Base-by-base conservation (phyloP, 2,797 vertebrate genomes). In the Ficedula albicollis region DNA sequence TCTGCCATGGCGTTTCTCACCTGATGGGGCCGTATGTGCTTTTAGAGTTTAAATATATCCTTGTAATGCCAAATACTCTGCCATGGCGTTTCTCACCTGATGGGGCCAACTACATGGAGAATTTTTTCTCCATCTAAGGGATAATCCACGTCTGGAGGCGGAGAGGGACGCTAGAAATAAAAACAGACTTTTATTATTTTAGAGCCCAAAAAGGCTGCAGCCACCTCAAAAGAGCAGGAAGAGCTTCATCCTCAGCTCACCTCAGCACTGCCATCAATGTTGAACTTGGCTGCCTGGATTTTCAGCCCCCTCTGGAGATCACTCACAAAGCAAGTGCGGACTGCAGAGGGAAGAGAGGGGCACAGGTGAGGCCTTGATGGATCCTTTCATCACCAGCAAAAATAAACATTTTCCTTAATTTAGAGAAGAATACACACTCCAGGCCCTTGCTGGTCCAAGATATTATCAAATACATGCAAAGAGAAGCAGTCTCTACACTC, bases 61-160 rank as follows among this genome's bases (percentile, higher is more conserved):
- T 69, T n/a, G 46, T 16, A 36, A 41, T n/a, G 68, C 30, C 1
- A 54, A 72, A 55, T 8, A 22, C 20, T 87, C n/a, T n/a, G n/a
- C n/a, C n/a, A n/a, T n/a, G n/a, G n/a, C n/a, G n/a, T n/a, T n/a
- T n/a, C 96, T 96, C 95, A 99, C 99, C 99, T 99, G 97, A 99
- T 99, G 6, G 98, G 98, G 89, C 99, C 99, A 91, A 98, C 99
- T 27, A 99, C 98, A 64, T 99, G 99, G 78, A 99, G 98, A 95
- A 99, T 99, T 97, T 99, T 99, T 96, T 99, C 98, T 81, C 99
- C 99, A 89, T 99, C 99, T 97, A 99, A 96, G 26, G 99, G 99
- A 87, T 99, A 99, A 49, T 99, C 99, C n/a, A 99, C 99, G 30
- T 99, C 98, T 67, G 99, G 99, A 39, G 99, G 99, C 2, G 98